Conservation (phyloP, 92 coral and sea anemone genomes). For the Micromussa lordhowensis region DNA sequence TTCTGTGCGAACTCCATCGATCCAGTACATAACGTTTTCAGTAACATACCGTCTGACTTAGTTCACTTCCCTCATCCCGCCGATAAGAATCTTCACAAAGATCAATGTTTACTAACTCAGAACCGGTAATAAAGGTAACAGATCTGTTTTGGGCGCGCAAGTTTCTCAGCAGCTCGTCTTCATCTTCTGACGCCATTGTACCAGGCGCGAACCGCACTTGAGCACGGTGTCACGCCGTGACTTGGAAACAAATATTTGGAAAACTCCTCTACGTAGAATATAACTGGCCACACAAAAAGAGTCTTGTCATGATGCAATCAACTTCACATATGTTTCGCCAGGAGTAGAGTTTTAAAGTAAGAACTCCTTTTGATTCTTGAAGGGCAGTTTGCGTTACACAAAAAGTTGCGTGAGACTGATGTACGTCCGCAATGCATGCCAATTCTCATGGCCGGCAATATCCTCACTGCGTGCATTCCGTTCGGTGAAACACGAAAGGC, state of each 20-base stretch:
- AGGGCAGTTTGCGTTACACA: neutral
- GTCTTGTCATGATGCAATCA: neutral
- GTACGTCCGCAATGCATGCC: neutral
- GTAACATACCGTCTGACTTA: slow-evolving; percentile 66
- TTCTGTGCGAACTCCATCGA: too few species aligned
- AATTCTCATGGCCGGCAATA: too few species aligned
- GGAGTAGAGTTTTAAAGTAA: neutral
- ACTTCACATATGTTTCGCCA: neutral
- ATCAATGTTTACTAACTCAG: slow-evolving; percentile 75
- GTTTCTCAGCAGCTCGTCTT: slow-evolving; percentile 20
- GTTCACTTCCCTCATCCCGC: slow-evolving; percentile 28
- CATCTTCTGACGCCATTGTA: slow-evolving; percentile 38
- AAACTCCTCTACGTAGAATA: too few species aligned
- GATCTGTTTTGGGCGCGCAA: slow-evolving; percentile 58
- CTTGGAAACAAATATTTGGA: too few species aligned
- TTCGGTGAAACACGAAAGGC: too few species aligned
- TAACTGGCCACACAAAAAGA: neutral
- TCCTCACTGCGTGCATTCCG: too few species aligned
- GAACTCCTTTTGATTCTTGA: neutral
- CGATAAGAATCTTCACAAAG: slow-evolving; percentile 57
- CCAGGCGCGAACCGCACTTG: slow-evolving; percentile 25
- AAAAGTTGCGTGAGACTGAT: neutral
- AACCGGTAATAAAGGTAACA: slow-evolving; percentile 69
- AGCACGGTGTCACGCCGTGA: neutral
- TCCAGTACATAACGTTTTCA: too few species aligned